Conservation (phyloP, 2,888 invertebrate species). For the Iphiclides podalirius region DNA sequence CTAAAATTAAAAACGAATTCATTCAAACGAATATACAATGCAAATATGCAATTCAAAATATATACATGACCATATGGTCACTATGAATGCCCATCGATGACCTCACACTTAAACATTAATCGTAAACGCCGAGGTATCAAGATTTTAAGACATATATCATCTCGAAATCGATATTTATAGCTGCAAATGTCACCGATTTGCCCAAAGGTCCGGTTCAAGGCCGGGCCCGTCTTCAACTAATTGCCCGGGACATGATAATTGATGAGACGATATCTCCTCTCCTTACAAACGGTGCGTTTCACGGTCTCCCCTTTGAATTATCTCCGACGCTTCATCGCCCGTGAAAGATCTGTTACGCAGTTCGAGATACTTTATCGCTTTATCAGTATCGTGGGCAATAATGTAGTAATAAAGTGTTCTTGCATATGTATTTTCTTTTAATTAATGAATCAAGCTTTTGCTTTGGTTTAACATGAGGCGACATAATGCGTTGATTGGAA, state of each 20-base stretch:
- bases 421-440: too few species aligned
- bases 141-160: neutral
- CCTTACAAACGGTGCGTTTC: constrained; percentile 1
- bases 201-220: constrained; percentile 11
- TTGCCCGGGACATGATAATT: constrained; percentile 14
- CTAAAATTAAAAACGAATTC: too few species aligned
- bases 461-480: neutral
- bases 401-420: too few species aligned
- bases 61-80: too few species aligned
- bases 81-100: too few species aligned
- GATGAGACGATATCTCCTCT: constrained; percentile 14
- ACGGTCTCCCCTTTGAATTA: constrained; percentile 16
- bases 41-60: too few species aligned
- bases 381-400: neutral
- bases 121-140: too few species aligned
- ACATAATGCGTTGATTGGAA: too few species aligned
- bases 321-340: constrained; percentile 1
- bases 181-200: neutral
- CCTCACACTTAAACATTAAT: too few species aligned
- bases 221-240: constrained; percentile 16
- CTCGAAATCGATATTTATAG: neutral
- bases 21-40: too few species aligned
- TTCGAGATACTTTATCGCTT: neutral
- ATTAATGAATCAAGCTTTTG: too few species aligned
- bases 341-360: neutral